Conservation (phyloP, 2,888 invertebrate genomes). For the Tupiocoris notatus region DNA sequence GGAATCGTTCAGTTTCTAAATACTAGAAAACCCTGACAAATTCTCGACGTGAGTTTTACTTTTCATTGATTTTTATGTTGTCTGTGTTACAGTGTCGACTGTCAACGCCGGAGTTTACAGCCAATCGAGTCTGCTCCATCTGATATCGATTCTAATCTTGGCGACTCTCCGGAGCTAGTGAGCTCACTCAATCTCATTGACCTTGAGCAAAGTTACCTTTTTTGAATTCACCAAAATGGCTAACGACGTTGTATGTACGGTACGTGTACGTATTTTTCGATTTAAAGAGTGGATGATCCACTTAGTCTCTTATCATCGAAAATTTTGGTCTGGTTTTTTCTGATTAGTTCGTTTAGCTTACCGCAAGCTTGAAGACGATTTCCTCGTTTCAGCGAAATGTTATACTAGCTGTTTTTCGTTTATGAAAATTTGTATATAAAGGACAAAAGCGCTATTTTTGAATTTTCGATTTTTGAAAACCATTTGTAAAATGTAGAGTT, state of each 20-base stretch:
- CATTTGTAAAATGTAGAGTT: conserved; percentile 29
- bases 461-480: conserved; percentile 28
- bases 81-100: conserved; percentile 30
- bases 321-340: not conserved
- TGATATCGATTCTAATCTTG: conserved; percentile 18
- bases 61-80: no score
- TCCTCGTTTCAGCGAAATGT: not conserved
- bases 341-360: not conserved
- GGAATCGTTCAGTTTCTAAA: no score
- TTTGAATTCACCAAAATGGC: not conserved
- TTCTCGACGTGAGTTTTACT: no score
- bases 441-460: conserved; percentile 32
- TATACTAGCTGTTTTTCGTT: not conserved
- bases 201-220: not conserved
- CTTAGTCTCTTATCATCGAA: not conserved
- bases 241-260: not conserved
- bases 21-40: no score
- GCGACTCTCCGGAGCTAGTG: conserved; percentile 24
- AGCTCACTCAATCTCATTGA: not conserved
- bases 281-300: not conserved
- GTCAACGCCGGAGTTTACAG: conserved; percentile 24
- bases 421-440: conserved; percentile 8
- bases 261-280: not conserved
- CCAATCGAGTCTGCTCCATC: conserved; percentile 11
- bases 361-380: not conserved